Conservation (phyloP, 2,888 invertebrate species). For the Phorcus lineatus region DNA sequence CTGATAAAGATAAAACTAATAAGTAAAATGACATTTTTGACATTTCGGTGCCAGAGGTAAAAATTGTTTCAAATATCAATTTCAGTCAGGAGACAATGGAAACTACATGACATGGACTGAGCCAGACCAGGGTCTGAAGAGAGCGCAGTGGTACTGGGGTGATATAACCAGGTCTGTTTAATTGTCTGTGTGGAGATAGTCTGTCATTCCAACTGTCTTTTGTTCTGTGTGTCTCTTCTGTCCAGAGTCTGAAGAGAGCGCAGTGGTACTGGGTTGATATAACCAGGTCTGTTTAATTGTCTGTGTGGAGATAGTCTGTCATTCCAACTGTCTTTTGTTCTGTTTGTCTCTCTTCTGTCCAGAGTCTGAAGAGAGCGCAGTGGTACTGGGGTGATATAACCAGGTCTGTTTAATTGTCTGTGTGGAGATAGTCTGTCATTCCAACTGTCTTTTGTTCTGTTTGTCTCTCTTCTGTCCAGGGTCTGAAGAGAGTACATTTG, state of each 20-base stretch:
- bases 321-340: not conserved
- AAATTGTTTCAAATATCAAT: too few relatives aligned
- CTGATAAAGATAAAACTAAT: too few relatives aligned
- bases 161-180: slow-evolving; percentile 83
- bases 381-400: slow-evolving; percentile 97
- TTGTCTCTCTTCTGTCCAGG: too few relatives aligned
- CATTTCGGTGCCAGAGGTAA: too few relatives aligned
- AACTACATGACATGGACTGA: slow-evolving; percentile 6
- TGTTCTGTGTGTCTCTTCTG: too few relatives aligned
- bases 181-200: too few relatives aligned
- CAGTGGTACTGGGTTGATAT: slow-evolving; percentile 99
- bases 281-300: slow-evolving; percentile 77
- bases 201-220: not conserved
- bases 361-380: slow-evolving; percentile 82
- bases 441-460: too few relatives aligned
- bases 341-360: too few relatives aligned
- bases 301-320: not conserved
- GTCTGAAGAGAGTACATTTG: slow-evolving; percentile 87
- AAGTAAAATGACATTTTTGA: too few relatives aligned
- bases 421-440: not conserved
- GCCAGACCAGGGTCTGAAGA: slow-evolving; percentile 74
- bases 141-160: slow-evolving; percentile 97
- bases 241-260: slow-evolving; percentile 79
- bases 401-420: too few relatives aligned
- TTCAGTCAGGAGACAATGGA: not conserved